Conservation (phyloP, 1,140 invertebrate genomes). For the Cotesia vestalis region DNA sequence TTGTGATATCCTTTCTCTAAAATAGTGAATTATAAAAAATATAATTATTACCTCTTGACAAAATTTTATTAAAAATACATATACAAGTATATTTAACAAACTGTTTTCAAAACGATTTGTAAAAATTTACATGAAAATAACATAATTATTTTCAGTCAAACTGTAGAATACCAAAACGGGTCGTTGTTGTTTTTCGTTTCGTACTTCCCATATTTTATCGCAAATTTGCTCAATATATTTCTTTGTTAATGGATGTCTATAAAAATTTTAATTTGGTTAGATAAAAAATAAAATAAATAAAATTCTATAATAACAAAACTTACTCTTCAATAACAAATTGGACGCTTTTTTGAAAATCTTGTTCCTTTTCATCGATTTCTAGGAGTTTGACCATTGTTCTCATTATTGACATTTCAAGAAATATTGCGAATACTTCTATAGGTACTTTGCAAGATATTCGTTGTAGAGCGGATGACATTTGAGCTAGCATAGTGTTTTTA, state of each 20-base stretch:
- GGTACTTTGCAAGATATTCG: slow-evolving; percentile 68
- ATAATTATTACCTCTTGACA: too few species aligned
- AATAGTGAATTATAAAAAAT: too few species aligned
- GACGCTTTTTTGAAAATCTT: slow-evolving; percentile 68
- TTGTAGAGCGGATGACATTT: slow-evolving; percentile 67
- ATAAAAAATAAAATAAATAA: slow-evolving; percentile 30
- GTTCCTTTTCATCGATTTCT: slow-evolving; percentile 68
- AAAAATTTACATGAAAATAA: slow-evolving; percentile 13
- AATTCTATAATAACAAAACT: slow-evolving; percentile 38
- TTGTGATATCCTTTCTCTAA: too few species aligned
- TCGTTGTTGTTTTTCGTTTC: slow-evolving; percentile 67
- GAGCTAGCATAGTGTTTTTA: slow-evolving; percentile 65
- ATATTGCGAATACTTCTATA: slow-evolving; percentile 71
- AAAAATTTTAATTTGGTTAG: slow-evolving; percentile 45
- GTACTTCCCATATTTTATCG: slow-evolving; percentile 70
- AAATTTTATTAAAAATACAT: too few species aligned
- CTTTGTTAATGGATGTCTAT: slow-evolving; percentile 69
- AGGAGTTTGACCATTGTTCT: slow-evolving; percentile 68
- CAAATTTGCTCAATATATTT: slow-evolving; percentile 72
- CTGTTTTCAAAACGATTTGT: background rate
- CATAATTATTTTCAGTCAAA: slow-evolving; percentile 30
- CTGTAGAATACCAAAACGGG: slow-evolving; percentile 30
- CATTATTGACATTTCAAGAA: slow-evolving; percentile 67
- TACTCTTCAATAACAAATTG: slow-evolving; percentile 71
- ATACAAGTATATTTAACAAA: too few species aligned